Conservation (phyloP, 2,888 invertebrate genomes). For the Choristoneura rosaceana region DNA sequence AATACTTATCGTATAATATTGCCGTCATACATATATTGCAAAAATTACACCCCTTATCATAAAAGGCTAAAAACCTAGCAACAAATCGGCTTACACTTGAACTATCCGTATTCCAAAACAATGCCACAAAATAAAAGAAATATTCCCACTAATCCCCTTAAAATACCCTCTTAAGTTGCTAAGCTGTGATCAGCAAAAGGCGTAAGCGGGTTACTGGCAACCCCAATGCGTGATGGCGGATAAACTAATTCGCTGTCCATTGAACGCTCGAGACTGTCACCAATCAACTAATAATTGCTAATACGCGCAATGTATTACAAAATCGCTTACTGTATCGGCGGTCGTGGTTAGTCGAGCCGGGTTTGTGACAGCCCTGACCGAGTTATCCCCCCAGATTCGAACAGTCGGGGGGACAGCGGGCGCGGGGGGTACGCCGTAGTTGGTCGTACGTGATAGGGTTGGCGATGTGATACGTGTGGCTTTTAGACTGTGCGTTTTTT, state of each 20-base stretch:
- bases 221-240: too few species aligned
- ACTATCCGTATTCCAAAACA: neutral
- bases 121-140: conserved; percentile 22
- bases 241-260: too few species aligned
- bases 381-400: conserved; percentile 82
- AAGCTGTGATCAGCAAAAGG: conserved; percentile 40
- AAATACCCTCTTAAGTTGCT: conserved; percentile 35
- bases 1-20: too few species aligned
- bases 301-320: too few species aligned
- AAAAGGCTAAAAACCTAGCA: neutral
- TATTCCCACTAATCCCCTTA: conserved; percentile 51
- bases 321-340: too few species aligned
- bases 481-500: conserved; percentile 51
- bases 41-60: neutral
- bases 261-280: too few species aligned
- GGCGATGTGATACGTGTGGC: conserved; percentile 51
- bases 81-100: conserved; percentile 1
- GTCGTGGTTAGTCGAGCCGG: conserved; percentile 50
- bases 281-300: too few species aligned
- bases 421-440: conserved; percentile 58
- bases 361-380: conserved; percentile 66
- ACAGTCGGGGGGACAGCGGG: conserved; percentile 66
- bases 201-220: conserved; percentile 69
- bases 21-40: neutral
- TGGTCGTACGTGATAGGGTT: conserved; percentile 70